These are phyloP conservation scores for Pseudochirops corinnae DNA, from an alignment of 2,797 vertebrate genomes.

Conservation along the genomic window DNA sequence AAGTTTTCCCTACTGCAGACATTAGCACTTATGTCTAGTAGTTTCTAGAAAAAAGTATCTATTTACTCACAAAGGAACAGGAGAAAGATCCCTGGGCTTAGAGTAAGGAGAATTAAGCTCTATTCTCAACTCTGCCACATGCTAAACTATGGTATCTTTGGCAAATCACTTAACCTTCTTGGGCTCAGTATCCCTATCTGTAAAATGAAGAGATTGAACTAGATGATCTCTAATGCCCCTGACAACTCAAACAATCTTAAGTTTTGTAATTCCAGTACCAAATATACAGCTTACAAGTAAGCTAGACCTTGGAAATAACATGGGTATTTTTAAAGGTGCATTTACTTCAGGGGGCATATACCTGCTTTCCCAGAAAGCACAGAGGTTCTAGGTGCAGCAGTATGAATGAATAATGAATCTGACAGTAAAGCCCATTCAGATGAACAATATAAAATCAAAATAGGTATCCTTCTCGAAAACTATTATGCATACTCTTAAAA, in stretches of 20 bases:
- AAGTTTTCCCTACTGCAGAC: neutral
- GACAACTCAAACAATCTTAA: neutral
- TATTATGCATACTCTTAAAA: neutral
- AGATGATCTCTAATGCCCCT: neutral
- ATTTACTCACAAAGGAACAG: neutral
- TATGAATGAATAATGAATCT: conserved; percentile 41
- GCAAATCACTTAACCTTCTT: neutral
- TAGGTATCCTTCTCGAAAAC: conserved; percentile 60
- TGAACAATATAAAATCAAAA: conserved; percentile 61
- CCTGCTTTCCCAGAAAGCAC: conserved; percentile 23
- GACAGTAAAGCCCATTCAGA: conserved; percentile 28
- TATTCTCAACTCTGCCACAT: neutral
- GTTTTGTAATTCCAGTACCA: neutral
- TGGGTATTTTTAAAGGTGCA: neutral
- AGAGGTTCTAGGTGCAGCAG: neutral
- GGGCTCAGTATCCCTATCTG: neutral
- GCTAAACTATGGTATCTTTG: neutral
- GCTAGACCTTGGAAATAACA: conserved; percentile 26
- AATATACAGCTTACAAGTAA: neutral
- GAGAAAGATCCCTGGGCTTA: neutral
- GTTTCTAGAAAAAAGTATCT: neutral
- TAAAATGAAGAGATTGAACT: neutral
- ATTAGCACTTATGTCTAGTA: neutral
- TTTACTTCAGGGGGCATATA: conserved; percentile 35
- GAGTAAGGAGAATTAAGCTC: neutral